A percentile compares a stretch with the other conserved stretches of the same genome.
Conservation (phyloP, 2,113 vertebrate genomes). For the Paralichthys olivaceus region DNA sequence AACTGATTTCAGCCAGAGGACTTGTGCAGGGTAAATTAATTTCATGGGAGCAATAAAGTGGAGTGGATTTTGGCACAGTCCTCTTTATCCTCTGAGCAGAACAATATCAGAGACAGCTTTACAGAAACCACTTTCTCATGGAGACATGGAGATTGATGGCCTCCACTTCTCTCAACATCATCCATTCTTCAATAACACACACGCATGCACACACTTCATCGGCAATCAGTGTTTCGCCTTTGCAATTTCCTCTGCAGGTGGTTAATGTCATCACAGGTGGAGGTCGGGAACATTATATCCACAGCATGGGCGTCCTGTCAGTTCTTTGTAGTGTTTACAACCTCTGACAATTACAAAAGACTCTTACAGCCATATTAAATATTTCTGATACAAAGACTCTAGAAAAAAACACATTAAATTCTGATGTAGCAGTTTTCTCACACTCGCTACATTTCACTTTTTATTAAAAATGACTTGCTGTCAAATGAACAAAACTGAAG, state of each 20-base stretch:
- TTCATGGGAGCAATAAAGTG: slow-evolving; percentile 71
- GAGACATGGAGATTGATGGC: neutral
- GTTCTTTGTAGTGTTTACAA: slow-evolving; percentile 19
- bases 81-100: slow-evolving; percentile 56
- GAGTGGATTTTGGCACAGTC: slow-evolving; percentile 57
- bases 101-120: slow-evolving; percentile 62
- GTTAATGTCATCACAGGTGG: slow-evolving; percentile 31
- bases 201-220: neutral
- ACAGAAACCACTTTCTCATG: slow-evolving; percentile 57
- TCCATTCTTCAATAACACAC: slow-evolving; percentile 27
- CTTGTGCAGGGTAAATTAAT: slow-evolving; percentile 29
- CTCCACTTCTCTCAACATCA: slow-evolving; percentile 16
- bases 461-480: neutral
- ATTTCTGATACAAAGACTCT: slow-evolving; percentile 4
- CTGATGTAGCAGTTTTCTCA: neutral
- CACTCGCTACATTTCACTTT: neutral
- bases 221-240: slow-evolving; percentile 5
- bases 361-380: neutral
- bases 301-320: neutral
- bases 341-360: neutral
- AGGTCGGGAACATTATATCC: slow-evolving; percentile 25
- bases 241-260: slow-evolving; percentile 55
- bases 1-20: slow-evolving; percentile 8
- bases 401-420: neutral
- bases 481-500: neutral